A percentile compares a stretch with the other conserved stretches of the same genome.
Conservation (phyloP, 1,140 invertebrate species). For the Zelostemma sp. region DNA sequence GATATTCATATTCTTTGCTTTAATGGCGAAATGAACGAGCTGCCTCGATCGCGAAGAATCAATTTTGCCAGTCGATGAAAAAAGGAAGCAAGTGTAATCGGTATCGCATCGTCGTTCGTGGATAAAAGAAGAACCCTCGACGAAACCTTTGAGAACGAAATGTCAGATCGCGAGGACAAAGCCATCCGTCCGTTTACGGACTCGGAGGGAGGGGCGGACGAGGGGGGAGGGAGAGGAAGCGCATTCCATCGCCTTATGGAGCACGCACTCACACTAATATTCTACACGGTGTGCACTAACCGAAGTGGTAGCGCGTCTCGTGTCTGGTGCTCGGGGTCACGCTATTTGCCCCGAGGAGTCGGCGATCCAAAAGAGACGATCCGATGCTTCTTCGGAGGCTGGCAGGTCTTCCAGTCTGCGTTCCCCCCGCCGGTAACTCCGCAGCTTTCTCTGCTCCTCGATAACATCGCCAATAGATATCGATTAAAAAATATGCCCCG, state of each 20-base stretch:
- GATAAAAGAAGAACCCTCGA: not conserved
- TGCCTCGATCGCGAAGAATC: not conserved
- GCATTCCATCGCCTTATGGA: constrained; percentile 65
- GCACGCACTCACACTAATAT: constrained; percentile 50
- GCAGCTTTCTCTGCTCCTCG: constrained; percentile 37
- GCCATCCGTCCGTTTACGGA: constrained; percentile 56
- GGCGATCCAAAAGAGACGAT: constrained; percentile 49
- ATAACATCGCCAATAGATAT: constrained; percentile 49
- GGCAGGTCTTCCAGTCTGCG: constrained; percentile 33
- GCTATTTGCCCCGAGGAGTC: constrained; percentile 50
- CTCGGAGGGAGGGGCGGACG: constrained; percentile 17
- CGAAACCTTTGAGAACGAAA: constrained; percentile 49
- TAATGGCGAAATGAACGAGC: not conserved
- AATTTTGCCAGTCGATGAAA: not conserved
- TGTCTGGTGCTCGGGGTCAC: constrained; percentile 53
- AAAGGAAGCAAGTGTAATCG: not conserved
- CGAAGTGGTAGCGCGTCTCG: constrained; percentile 49
- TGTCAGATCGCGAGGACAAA: constrained; percentile 63
- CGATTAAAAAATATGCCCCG: constrained; percentile 28
- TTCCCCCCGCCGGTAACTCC: constrained; percentile 7
- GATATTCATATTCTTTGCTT: too few relatives aligned
- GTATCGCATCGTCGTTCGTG: not conserved
- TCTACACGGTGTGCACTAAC: constrained; percentile 27
- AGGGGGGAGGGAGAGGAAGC: constrained; percentile 40
- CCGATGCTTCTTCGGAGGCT: constrained; percentile 49